phyloP scores from a whole-genome alignment of 2,113 vertebrate species.

The Pelusios castaneus region DNA sequence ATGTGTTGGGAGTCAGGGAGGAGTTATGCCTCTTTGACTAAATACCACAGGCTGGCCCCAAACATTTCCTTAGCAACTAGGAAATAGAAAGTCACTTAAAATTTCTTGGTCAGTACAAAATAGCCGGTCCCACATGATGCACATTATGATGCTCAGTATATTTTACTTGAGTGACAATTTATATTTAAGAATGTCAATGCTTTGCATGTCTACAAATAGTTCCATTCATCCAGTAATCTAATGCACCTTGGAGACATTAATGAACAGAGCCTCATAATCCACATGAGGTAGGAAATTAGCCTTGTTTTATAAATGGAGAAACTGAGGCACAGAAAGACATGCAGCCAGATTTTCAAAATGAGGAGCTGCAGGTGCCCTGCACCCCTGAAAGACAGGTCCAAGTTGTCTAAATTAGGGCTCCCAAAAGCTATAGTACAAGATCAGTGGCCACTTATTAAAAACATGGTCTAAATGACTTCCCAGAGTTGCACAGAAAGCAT shows the following conservation, averaged over 20 bases:
- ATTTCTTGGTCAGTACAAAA: conserved; percentile 40
- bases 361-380: not conserved
- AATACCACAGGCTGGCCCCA: conserved; percentile 26
- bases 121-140: conserved; percentile 42
- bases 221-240: conserved; percentile 50
- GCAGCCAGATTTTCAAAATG: not conserved
- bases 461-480: not conserved
- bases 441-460: not conserved
- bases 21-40: not conserved
- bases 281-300: not conserved
- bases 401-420: not conserved
- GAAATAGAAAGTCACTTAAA: conserved; percentile 24
- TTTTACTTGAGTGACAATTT: conserved; percentile 49
- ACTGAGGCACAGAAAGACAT: conserved; percentile 41
- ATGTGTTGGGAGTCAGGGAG: not conserved
- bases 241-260: conserved; percentile 63
- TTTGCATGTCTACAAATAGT: conserved; percentile 41
- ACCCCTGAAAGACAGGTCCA: not conserved
- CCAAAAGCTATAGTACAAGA: not conserved
- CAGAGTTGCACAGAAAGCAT: not conserved
- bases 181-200: conserved; percentile 7
- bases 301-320: not conserved
- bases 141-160: conserved; percentile 29
- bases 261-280: conserved; percentile 15
- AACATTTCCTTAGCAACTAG: conserved; percentile 44